Evolutionary conservation across 2,113 vertebrate genomes (phyloP).

Genomic region (Hippocampus barbouri): DNA sequence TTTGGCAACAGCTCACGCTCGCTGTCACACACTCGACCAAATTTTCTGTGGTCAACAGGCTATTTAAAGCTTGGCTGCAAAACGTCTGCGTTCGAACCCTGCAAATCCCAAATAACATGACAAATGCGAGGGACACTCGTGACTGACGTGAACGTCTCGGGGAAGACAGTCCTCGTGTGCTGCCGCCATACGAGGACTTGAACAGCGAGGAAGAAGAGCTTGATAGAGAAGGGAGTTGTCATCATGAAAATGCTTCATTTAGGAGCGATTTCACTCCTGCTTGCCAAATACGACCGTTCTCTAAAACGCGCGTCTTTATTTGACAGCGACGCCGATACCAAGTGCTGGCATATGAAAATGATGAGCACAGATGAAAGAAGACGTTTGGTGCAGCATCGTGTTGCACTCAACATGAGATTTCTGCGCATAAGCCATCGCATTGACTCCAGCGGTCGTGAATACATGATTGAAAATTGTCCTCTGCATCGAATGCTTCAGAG

Average conservation of each 20-base stretch:
- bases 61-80: conserved; percentile 65
- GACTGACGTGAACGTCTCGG: conserved; percentile 41
- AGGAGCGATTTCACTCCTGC: no score
- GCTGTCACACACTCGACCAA: conserved; percentile 61
- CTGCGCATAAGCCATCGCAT: no score
- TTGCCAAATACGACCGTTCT: no score
- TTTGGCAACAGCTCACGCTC: conserved; percentile 57
- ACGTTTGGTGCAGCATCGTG: no score
- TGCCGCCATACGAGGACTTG: conserved; percentile 2
- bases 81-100: conserved; percentile 50
- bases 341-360: no score
- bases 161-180: conserved; percentile 35
- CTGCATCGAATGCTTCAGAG: no score
- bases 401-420: no score
- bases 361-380: no score
- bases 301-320: no score
- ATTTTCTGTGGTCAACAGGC: conserved; percentile 63
- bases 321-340: no score
- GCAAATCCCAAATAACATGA: conserved; percentile 54
- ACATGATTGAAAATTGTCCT: no score
- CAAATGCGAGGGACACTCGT: conserved; percentile 35
- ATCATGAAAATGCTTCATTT: not conserved
- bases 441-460: no score
- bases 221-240: not conserved
- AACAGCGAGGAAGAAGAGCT: not conserved